Percentiles rank a stretch among this genome's conserved stretches.
phyloP scores from a whole-genome alignment of 2,888 invertebrate species.

The Opisthograptis luteolata region DNA sequence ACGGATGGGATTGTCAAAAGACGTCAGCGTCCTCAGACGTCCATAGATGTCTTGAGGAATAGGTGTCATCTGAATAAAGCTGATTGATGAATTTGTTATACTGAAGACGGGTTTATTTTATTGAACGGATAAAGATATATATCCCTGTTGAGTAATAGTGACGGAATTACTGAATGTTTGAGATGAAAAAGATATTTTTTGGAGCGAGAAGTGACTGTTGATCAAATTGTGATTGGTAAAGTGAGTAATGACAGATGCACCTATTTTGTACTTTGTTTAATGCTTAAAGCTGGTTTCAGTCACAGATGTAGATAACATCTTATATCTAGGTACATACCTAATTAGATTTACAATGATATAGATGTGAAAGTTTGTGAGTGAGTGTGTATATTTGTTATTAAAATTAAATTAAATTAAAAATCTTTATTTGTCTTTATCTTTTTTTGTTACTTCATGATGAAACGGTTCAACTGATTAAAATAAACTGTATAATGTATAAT shows the following conservation, averaged over 20 bases:
- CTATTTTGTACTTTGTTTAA: background rate
- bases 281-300: no score
- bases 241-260: background rate
- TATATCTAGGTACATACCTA: no score
- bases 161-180: conserved; percentile 18
- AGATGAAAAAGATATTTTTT: conserved; percentile 18
- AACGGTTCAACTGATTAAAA: no score
- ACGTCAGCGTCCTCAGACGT: conserved; percentile 12
- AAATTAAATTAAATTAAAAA: no score
- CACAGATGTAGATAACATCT: no score
- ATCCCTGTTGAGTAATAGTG: conserved; percentile 6
- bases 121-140: conserved; percentile 28
- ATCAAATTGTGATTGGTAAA: background rate
- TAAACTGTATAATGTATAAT: no score
- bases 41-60: conserved; percentile 11
- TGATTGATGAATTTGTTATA: conserved; percentile 25
- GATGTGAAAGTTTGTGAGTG: no score
- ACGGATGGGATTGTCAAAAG: conserved; percentile 34
- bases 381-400: no score
- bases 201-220: background rate
- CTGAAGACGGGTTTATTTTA: conserved; percentile 32
- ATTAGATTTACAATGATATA: no score
- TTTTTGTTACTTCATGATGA: no score
- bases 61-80: conserved; percentile 21
- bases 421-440: no score